Evolutionary conservation across 2,888 invertebrate genomes (phyloP), one percentile per base, ranked within the genome.

Genomic region (Cartodere bifasciata): DNA sequence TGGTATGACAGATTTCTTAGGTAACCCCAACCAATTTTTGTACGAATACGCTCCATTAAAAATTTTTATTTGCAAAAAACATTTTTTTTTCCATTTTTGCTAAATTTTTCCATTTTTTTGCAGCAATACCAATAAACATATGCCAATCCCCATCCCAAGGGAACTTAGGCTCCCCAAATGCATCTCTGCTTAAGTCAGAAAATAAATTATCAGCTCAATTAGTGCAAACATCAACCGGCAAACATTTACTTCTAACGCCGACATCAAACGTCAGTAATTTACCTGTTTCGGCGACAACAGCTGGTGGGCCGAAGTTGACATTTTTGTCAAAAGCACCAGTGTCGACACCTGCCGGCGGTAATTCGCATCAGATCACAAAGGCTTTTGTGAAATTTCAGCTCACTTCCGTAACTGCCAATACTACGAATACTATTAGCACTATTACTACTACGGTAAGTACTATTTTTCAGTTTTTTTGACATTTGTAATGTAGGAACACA

Each of bases 201-300:
- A 57, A 56, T 34, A 48, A 55, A 22, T 35, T 45, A 27, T 50
- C 55, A 5, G 52, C 78, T 23, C 80, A 80, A 49, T 62, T 81
- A 29, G 75, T 82, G 27, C 79, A 81, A 53, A 76, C 76, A 4
- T 66, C 75, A 13, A 65, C 71, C 29, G 81, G 81, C 5, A 73
- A 75, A 46, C 80, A 79, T 55, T 66, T 77, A 43, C 62, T 78
- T 37, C 53, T 76, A 28, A 71, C 76, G 3, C 67, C 74, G 2
- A 50, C 62, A 24, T 54, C 60, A 1, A 53, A 50, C 38, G 53
- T 58, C 29, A 50, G 62, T 13, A 55, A 55, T 23, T 55, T 53
- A 29, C 50, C 55, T 35, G 53, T 58, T 28, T 55, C 55, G 20
- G 50, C 59, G 12, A 51, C 60, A 25, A 52, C 55, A 28, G 38